Evolutionary conservation across 1,140 invertebrate genomes (phyloP).

Genomic region (Fopius arisanus): DNA sequence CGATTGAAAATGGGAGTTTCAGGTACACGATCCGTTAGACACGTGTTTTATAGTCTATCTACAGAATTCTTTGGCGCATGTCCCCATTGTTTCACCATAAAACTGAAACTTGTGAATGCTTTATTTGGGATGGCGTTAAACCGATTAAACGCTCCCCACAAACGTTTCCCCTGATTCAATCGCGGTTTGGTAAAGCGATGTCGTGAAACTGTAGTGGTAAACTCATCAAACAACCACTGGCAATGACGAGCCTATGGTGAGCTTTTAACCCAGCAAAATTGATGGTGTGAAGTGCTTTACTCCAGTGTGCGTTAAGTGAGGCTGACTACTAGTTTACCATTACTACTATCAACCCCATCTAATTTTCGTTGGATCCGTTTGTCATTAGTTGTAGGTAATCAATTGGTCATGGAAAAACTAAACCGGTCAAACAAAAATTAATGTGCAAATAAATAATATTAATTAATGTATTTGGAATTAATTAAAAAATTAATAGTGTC

Average conservation of each 20-base stretch:
- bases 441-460: too few relatives aligned
- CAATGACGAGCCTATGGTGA: not conserved
- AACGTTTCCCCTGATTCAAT: not conserved
- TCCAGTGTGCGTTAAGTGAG: not conserved
- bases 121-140: not conserved
- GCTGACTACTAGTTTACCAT: not conserved
- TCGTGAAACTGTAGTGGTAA: not conserved
- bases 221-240: not conserved
- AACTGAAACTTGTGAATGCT: not conserved
- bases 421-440: too few relatives aligned
- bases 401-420: too few relatives aligned
- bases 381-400: too few relatives aligned
- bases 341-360: not conserved
- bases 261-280: not conserved
- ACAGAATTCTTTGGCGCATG: not conserved
- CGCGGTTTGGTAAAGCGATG: not conserved
- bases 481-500: too few relatives aligned
- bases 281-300: not conserved
- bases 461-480: too few relatives aligned
- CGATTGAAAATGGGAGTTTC: too few relatives aligned
- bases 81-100: too few relatives aligned
- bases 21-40: too few relatives aligned
- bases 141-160: not conserved
- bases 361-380: too few relatives aligned
- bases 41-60: too few relatives aligned